Base-by-base conservation (phyloP, 2,113 vertebrate species). In the Sapayoa aenigma region DNA sequence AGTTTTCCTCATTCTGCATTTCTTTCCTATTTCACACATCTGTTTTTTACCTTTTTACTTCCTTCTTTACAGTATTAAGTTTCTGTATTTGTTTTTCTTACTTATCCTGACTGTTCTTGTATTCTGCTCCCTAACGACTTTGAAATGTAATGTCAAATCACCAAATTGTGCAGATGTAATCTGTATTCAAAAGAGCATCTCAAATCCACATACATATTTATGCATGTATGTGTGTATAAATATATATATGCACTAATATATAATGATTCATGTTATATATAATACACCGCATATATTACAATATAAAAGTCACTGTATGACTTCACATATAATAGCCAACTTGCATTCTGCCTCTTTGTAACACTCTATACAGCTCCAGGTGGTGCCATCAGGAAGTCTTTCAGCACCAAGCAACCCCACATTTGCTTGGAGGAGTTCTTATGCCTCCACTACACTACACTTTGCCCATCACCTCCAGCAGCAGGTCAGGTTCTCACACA, bases 301-400 rank as follows among this genome's bases (percentile, higher is more conserved):
- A 56, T 78, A 78, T 44, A 62, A 82, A 90, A 89, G 73, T 81
- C 47, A 25, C 73, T 44, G 50, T 60, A 77, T 92, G 73, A 75
- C 84, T 95, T 93, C 86, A 96, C 37, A 53, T 50, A 24, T 93
- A 95, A 92, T 72, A 77, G 42, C 19, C 55, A 86, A n/a, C 71
- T 91, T 87, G 69, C 42, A 63, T 85, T 88, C 76, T 87, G 31
- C 31, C 27, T 77, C 91, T 90, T 69, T 10, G 2, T 65, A 86
- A 60, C 1, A 0, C 65, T 84, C 60, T 31, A 27, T 6, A 35
- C 10, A 63, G 73, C 94, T 89, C 62, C 0, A 0, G 52, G 94
- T 14, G 0, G 28, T 75, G 84, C 93, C 6, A 4, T 30, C 37
- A 66, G 94, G 78, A 27, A 62, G 74, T 74, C 59, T 84, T 62